Evolutionary conservation across 2,113 vertebrate species (phyloP), one percentile per base, ranked within the genome.

Genomic region (Cettia cetti): DNA sequence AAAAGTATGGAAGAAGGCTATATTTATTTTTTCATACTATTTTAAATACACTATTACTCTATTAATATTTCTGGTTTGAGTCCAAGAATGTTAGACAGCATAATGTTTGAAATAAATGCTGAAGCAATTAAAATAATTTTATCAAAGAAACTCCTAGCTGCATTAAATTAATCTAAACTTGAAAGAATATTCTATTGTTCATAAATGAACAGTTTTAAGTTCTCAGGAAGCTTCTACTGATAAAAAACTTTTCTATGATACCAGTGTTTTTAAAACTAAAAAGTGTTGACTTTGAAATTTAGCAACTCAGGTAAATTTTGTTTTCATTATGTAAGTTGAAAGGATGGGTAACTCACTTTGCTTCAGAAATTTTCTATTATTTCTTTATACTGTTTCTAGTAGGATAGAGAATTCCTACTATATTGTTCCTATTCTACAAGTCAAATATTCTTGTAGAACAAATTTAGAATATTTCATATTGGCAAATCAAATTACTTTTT

Each of bases 51-150:
- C 21, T 77, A 76, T 79, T 86, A 60, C 65, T 30, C 37, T 94
- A 68, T 91, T 92, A 87, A 59, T 94, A 72, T 79, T 93, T 95
- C 90, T 74, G 4, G 57, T 65, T 59, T 92, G 16, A 78, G 77
- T 87, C n/a, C 35, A 78, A 63, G 61, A 70, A 26, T 4, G 9
- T 31, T 92, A 71, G 85, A 84, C 69, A 56, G 16, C 44, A 50
- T 15, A 9, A 11, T 56, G 7, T 44, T 93, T 94, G 64, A 84
- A 89, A 57, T 54, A 93, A 93, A 44, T 53, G n/a, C 21, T 86
- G 24, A 88, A 76, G 82, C 10, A 93, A 59, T 86, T 86, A 70
- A 50, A 75, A 47, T 11, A 49, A 11, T 63, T 86, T 60, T 53
- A 68, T 47, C 24, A 76, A 61, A 75, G 28, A 65, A 71, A 35